Evolutionary conservation across 2,797 vertebrate genomes (phyloP).

Genomic region (Sebastes baramenuke): DNA sequence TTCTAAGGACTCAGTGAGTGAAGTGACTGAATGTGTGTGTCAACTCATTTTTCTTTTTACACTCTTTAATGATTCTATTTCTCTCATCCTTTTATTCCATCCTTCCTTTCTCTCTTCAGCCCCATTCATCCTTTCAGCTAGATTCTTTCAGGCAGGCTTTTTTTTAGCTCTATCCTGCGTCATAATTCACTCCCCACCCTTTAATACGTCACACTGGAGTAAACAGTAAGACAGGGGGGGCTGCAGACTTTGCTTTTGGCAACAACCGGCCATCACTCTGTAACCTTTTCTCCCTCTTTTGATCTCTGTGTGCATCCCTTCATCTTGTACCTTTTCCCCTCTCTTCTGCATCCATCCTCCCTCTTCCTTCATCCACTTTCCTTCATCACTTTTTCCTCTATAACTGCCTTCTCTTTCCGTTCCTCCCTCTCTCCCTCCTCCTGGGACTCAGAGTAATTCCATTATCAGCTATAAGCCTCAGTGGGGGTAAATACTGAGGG

Average conservation of each 20-base stretch:
- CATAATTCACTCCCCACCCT: conserved; percentile 55
- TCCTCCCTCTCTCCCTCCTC: conserved; percentile 47
- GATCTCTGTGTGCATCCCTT: conserved; percentile 19
- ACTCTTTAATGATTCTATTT: conserved; percentile 25
- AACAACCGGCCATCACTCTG: conserved; percentile 27
- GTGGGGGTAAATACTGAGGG: conserved; percentile 77
- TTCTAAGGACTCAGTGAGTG: not conserved
- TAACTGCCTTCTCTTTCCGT: conserved; percentile 35
- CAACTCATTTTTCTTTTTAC: conserved; percentile 19
- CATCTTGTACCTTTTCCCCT: conserved; percentile 4
- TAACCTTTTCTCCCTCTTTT: conserved; percentile 19
- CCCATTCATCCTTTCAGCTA: conserved; percentile 38
- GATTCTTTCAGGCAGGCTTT: conserved; percentile 43
- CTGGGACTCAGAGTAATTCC: conserved; percentile 77
- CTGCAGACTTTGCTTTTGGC: conserved; percentile 51
- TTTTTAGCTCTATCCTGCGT: conserved; percentile 52
- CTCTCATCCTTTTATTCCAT: conserved; percentile 29
- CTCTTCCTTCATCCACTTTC: conserved; percentile 34
- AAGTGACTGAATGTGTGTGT: not conserved
- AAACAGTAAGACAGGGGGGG: conserved; percentile 42
- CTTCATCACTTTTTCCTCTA: conserved; percentile 35
- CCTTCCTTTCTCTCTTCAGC: conserved; percentile 13
- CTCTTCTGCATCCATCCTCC: conserved; percentile 30
- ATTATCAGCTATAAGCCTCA: conserved; percentile 79
- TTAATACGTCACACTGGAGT: conserved; percentile 57